Evolutionary conservation across 2,113 vertebrate species (phyloP).

Genomic region (Isurus oxyrinchus): DNA sequence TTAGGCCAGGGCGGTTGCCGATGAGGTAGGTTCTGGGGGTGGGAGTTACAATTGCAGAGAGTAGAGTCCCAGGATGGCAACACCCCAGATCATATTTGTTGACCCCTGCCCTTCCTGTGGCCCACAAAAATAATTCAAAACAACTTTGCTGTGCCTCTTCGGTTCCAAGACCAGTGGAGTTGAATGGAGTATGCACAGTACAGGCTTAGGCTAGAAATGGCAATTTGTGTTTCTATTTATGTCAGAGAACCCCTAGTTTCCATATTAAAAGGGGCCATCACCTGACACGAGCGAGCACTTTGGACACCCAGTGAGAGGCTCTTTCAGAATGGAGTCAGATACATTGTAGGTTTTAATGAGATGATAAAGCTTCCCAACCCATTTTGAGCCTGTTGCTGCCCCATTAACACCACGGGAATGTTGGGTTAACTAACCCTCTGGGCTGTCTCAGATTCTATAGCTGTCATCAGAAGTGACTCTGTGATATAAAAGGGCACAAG

Average conservation of each 20-base stretch:
- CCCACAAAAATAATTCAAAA: too few species aligned
- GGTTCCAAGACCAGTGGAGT: too few species aligned
- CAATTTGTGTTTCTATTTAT: background rate
- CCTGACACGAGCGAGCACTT: background rate
- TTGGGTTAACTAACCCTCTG: background rate
- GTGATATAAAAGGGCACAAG: background rate
- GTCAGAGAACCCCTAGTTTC: background rate
- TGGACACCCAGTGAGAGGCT: background rate
- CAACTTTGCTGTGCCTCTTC: too few species aligned
- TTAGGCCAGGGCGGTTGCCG: too few species aligned
- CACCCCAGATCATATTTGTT: too few species aligned
- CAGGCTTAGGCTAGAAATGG: background rate
- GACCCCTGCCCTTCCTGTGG: too few species aligned
- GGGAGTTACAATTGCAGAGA: background rate
- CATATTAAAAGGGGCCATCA: background rate
- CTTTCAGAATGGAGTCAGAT: background rate
- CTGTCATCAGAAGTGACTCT: background rate
- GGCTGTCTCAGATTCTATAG: background rate
- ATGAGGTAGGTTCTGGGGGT: background rate
- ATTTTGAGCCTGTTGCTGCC: background rate
- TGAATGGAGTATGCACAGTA: background rate
- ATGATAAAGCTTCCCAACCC: background rate
- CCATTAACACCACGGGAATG: background rate
- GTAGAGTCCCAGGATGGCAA: background rate
- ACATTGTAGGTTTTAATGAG: background rate